phyloP scores from a whole-genome alignment of 2,888 invertebrate genomes.

The Flabesymbios commensalis region DNA sequence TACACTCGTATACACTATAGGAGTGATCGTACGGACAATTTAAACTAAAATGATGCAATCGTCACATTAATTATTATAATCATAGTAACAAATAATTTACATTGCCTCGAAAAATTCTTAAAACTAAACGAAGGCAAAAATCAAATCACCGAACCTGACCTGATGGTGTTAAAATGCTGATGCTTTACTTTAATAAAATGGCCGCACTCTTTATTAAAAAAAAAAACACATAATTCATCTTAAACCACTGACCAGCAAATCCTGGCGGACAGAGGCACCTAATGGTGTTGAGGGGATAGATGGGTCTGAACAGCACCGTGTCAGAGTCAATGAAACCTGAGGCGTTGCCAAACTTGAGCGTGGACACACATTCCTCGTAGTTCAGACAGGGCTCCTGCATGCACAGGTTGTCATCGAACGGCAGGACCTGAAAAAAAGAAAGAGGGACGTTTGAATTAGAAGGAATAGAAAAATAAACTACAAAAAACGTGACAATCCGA shows the following conservation, averaged over 20 bases:
- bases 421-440: conserved; percentile 72
- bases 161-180: too few species aligned
- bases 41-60: too few species aligned
- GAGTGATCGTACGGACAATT: too few species aligned
- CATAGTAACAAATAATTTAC: too few species aligned
- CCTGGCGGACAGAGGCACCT: conserved; percentile 89
- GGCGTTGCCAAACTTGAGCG: conserved; percentile 87
- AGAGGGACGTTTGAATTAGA: neutral
- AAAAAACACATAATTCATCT: too few species aligned
- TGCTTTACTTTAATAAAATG: too few species aligned
- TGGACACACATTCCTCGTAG: conserved; percentile 88
- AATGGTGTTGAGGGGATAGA: conserved; percentile 92
- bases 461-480: neutral
- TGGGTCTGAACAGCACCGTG: conserved; percentile 88
- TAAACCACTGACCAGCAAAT: conserved; percentile 79
- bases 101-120: too few species aligned
- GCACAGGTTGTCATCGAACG: conserved; percentile 95
- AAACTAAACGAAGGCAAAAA: too few species aligned
- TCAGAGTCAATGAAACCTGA: conserved; percentile 86
- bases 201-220: too few species aligned
- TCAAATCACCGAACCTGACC: too few species aligned
- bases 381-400: conserved; percentile 93
- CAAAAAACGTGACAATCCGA: neutral
- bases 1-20: too few species aligned
- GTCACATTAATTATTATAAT: too few species aligned